phyloP scores from a whole-genome alignment of 2,797 vertebrate species.

The Chromobotia macracanthus region DNA sequence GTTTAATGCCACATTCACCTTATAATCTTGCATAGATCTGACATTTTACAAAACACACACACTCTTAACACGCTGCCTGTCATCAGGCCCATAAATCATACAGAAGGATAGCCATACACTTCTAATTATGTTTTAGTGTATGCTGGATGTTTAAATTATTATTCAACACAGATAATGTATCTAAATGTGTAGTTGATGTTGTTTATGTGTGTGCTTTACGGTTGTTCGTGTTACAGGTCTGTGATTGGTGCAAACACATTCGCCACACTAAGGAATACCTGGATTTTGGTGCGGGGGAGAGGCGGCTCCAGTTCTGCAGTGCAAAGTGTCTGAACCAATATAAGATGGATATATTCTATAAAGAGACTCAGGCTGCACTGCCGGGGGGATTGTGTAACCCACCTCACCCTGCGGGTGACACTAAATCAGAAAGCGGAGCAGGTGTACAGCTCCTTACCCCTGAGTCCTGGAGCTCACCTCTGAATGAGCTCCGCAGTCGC shows the following conservation, averaged over 20 bases:
- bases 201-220: conserved; percentile 31
- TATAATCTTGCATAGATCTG: conserved; percentile 22
- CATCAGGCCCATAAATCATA: background rate
- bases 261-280: conserved; percentile 99
- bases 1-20: background rate
- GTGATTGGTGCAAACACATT: conserved; percentile 99
- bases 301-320: conserved; percentile 99
- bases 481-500: conserved; percentile 87
- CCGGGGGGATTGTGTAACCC: conserved; percentile 93
- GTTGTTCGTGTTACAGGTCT: conserved; percentile 84
- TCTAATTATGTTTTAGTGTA: background rate
- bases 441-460: conserved; percentile 97
- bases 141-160: background rate
- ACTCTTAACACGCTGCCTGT: background rate
- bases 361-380: conserved; percentile 98
- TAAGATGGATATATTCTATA: conserved; percentile 99
- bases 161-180: conserved; percentile 4
- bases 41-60: conserved; percentile 21
- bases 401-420: conserved; percentile 85
- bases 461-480: conserved; percentile 95
- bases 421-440: conserved; percentile 88
- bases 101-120: background rate
- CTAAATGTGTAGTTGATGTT: background rate
- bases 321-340: conserved; percentile 99
- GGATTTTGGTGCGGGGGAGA: conserved; percentile 98